Base-by-base conservation (phyloP, 2,888 invertebrate species). In the Hypomecis punctinalis region DNA sequence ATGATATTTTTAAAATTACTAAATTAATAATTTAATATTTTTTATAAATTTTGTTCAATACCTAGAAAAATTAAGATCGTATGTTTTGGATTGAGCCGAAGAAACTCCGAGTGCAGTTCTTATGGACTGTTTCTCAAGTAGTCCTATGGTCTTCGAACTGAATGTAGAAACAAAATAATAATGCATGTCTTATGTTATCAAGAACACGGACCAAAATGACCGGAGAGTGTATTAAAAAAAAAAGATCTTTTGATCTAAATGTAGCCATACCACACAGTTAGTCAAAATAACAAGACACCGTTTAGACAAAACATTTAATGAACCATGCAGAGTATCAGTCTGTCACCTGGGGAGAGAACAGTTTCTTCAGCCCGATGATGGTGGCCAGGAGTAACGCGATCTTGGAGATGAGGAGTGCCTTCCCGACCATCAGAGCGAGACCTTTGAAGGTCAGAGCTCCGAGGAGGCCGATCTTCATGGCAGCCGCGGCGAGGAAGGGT, bases 361-460 rank as follows among this genome's bases (percentile, higher is more conserved):
- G 91, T 79, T 97, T 97, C 93, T 97, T 97, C 79, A 97, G 83
- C 40, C 97, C 97, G 71, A 97, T 96, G 74, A 97, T 95, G 49
- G 95, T 95, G 10, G 97, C 96, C 61, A 97, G 88, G 5, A 97
- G 94, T 8, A 97, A 93, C 3, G 97, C 97, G 58, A 97, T 95
- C 94, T 97, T 97, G 75, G 97, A 96, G 68, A 97, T 95, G 47
- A 97, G 94, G 5, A 97, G 93, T 36, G 97, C 97, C 90, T 97
- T 97, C 78, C 97, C 97, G 40, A 97, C 97, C 72, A 97, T 94
- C 5, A 97, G 92, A 11, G 96, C 96, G 5, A 97, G 89, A 13
- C 96, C 97, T 80, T 97, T 97, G 86, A 97, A 96, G 39, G 97
- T 95, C 56, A 97, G 81, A 51, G 96, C 96, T 58, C 96, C 97